These are phyloP conservation scores for Andrena chrysosceles DNA, from an alignment of 2,888 invertebrate genomes.

Conservation along the genomic window DNA sequence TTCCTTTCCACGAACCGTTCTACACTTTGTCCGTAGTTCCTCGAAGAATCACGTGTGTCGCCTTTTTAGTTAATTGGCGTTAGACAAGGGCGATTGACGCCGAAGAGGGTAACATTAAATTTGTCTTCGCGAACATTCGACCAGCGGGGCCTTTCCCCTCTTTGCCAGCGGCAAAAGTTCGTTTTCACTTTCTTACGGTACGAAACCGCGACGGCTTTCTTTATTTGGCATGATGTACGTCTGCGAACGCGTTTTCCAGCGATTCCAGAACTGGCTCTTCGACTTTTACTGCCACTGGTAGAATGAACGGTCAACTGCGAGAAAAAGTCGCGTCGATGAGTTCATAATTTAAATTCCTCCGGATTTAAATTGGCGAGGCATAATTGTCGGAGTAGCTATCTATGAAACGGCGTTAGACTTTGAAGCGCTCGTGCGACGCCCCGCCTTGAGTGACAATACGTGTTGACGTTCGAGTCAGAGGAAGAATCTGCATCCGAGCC, in stretches of 20 bases:
- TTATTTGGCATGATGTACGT: slow-evolving; percentile 56
- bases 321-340: neutral
- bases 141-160: neutral
- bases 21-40: neutral
- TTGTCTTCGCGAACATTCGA: neutral
- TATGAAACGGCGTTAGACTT: no score
- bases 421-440: no score
- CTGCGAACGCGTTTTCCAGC: slow-evolving; percentile 53
- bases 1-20: neutral
- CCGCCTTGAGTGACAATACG: neutral
- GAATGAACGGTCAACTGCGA: neutral
- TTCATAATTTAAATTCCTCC: neutral
- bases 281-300: slow-evolving; percentile 36
- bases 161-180: slow-evolving; percentile 2
- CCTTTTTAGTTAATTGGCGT: neutral
- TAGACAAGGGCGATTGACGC: neutral
- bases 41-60: neutral
- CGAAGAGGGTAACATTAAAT: neutral
- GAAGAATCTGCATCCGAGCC: slow-evolving; percentile 22
- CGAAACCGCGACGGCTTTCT: slow-evolving; percentile 46
- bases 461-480: slow-evolving; percentile 7
- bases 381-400: neutral
- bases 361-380: neutral
- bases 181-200: slow-evolving; percentile 58
- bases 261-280: slow-evolving; percentile 61